Base-by-base conservation (phyloP, 2,888 invertebrate genomes). In the Cetonia aurata region DNA sequence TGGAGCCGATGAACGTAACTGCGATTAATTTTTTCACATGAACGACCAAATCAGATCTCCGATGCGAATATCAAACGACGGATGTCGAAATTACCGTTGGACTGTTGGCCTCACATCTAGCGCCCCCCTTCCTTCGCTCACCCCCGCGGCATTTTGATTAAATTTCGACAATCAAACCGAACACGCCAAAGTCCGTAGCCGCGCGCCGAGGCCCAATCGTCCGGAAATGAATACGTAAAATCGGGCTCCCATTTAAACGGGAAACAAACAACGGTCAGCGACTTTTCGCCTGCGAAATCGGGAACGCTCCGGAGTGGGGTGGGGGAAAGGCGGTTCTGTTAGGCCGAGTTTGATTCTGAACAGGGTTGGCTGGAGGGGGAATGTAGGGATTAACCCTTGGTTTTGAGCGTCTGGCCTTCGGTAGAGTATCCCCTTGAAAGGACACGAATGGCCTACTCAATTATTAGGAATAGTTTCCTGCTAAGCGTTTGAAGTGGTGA, bases 141-240 rank as follows among this genome's bases (percentile, higher is more conserved):
- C 13, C 25, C 53, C 25, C 25, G 25, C 25, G 25, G 1, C 44
- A 55, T 19, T 53, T 41, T 67, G 67, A 67, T 67, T 67, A 53
- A 67, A 67, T 67, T 66, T 67, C 53, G 67, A 31, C 67, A 67
- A 67, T 67, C 44, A 55, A 55, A 55, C 53, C 48, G 44, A 59
- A 33, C 25, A 53, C 53, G 53, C 10, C n/a, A n/a, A 25, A 59
- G 59, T 17, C 59, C 44, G 44, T 19, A 53, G 25, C 17, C 19
- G 25, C 25, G 25, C 25, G 25, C 25, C 4, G 25, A 25, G 12
- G 59, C 25, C 25, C 67, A 55, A 67, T 67, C 67, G 55, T 17
- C 17, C 67, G 67, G 67, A 67, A 67, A 53, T 53, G 67, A 67
- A 67, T 55, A 55, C 55, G 52, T 67, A 67, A 67, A 37, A 37